A percentile compares a stretch with the other conserved stretches of the same genome.
Conservation (phyloP, 64 coral and sea anemone genomes). For the Trachythela sp. region DNA sequence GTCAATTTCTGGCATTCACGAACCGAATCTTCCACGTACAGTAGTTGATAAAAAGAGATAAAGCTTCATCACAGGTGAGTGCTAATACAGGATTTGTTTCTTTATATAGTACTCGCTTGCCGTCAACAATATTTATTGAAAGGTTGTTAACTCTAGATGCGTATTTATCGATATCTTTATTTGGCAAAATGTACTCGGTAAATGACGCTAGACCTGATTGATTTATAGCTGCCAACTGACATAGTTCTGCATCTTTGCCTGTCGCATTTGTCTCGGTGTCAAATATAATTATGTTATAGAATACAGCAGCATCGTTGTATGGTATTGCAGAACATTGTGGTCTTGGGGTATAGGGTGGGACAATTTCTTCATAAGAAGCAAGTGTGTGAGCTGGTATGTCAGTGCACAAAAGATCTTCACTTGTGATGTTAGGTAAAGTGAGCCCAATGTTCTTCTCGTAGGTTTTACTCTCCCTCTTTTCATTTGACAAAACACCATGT, state of each 20-base stretch:
- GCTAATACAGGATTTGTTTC: constrained; percentile 27
- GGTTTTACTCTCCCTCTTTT: constrained; percentile 26
- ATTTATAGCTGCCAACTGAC: not conserved
- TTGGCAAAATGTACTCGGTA: constrained; percentile 43
- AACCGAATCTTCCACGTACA: not conserved
- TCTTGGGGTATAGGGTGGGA: not conserved
- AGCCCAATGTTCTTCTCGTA: constrained; percentile 14
- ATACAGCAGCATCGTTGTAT: not conserved
- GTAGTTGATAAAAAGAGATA: not conserved
- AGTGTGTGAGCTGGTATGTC: not conserved
- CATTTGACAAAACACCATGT: not conserved
- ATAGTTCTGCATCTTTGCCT: constrained; percentile 17
- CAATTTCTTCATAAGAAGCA: not conserved
- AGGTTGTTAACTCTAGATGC: constrained; percentile 52
- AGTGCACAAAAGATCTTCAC: not conserved
- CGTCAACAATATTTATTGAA: constrained; percentile 31
- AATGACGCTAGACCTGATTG: not conserved
- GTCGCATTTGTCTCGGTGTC: not conserved
- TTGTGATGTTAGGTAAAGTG: not conserved
- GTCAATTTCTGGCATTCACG: not conserved
- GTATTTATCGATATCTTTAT: not conserved
- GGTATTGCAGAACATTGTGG: not conserved
- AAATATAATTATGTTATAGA: not conserved
- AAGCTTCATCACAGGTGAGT: not conserved
- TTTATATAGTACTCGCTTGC: constrained; percentile 21